Percentiles rank a stretch among this genome's conserved stretches.
Conservation (phyloP, 64 coral and sea anemone species). For the Montipora capricornis region DNA sequence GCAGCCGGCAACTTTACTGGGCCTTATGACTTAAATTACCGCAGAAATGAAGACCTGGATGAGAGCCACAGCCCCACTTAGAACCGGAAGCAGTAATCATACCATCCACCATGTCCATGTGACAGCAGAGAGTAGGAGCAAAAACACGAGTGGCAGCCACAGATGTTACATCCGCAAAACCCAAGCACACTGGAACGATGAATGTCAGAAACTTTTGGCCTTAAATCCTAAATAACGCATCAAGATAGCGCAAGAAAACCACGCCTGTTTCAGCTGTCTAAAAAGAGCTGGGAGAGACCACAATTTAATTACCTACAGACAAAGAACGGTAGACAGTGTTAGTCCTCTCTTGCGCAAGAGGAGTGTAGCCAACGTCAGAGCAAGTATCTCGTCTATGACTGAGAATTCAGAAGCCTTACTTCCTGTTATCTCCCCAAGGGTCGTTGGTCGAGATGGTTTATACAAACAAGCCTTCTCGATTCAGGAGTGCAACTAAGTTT, state of each 20-base stretch:
- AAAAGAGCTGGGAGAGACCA: slow-evolving; percentile 55
- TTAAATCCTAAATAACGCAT: slow-evolving; percentile 19
- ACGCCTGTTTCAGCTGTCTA: slow-evolving; percentile 45
- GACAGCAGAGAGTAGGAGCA: not conserved
- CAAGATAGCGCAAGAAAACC: not conserved
- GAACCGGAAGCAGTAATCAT: slow-evolving; percentile 25
- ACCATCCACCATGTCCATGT: slow-evolving; percentile 31
- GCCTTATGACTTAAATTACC: slow-evolving; percentile 50
- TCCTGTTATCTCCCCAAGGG: slow-evolving; percentile 41
- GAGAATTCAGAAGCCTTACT: slow-evolving; percentile 18
- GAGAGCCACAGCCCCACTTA: slow-evolving; percentile 50
- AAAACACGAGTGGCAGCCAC: not conserved
- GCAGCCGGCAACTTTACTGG: slow-evolving; percentile 1
- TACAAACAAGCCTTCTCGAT: slow-evolving; percentile 61
- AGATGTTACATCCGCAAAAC: slow-evolving; percentile 48
- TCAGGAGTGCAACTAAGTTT: slow-evolving; percentile 65
- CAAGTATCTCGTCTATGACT: not conserved
- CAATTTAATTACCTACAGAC: slow-evolving; percentile 6
- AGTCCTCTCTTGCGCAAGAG: slow-evolving; percentile 52
- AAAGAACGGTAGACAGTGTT: slow-evolving; percentile 41
- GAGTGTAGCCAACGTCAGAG: slow-evolving; percentile 1
- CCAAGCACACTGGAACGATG: slow-evolving; percentile 27
- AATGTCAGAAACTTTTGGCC: slow-evolving; percentile 36
- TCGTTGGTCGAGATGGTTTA: slow-evolving; percentile 20
- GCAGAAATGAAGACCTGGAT: slow-evolving; percentile 67